Evolutionary conservation across 1,140 invertebrate genomes (phyloP), one percentile per base, ranked within the genome.

Genomic region (Kradibia gibbosae): DNA sequence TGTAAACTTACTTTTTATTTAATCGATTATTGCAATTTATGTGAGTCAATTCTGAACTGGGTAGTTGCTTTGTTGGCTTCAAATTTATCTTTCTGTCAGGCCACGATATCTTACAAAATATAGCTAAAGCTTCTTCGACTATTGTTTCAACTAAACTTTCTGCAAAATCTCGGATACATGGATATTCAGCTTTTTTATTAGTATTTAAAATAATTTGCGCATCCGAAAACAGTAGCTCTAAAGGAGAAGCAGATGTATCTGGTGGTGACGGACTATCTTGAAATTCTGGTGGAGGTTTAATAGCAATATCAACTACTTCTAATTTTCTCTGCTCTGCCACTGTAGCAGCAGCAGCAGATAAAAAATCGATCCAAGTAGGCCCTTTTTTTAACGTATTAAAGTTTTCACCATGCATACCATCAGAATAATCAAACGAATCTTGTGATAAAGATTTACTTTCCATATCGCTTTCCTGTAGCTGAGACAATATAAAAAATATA

Each of bases 371-470:
- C 92, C 92, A 93, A 65, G 92, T 92, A 31, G 95, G 94, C 36
- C 94, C 95, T 90, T 96, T 96, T 86, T 96, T 96, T 77, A 96
- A 90, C 11, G 95, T 96, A 86, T 96, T 96, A 86, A 95, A 96
- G 87, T 95, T 95, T 88, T 96, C 95, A 39, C 94, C 94, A 85
- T 94, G 95, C 92, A 95, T 95, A 1, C 94, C 91, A 85, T 94
- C 93, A 8, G 93, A 94, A 87, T 94, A 94, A 90, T 94, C 93
- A 83, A 94, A 92, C 31, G 93, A 94, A 88, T 94, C 93, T 87
- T 94, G 93, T 8, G 93, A 94, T 34, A 94, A 83, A 36, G 92
- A 93, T 85, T 92, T 93, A 74, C 92, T 93, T 83, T 94, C 94
- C 86, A 93, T 93, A 84, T 94, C 94, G 85, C 94, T 95, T 85